Percentiles rank a stretch among this genome's conserved stretches.
phyloP scores from a whole-genome alignment of 1,140 invertebrate genomes.

The Whitmania pigra region DNA sequence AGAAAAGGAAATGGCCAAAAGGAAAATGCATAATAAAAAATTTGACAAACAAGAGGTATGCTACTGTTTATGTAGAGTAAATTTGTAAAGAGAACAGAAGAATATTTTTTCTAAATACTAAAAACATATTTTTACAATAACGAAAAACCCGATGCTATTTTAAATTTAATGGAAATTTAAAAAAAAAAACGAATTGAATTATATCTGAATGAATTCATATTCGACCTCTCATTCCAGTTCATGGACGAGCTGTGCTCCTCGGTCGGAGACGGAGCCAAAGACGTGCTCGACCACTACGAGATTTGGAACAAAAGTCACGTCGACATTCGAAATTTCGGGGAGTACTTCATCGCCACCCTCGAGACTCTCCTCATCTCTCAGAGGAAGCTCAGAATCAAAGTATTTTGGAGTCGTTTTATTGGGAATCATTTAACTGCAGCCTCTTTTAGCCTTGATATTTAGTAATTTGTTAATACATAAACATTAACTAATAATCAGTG shows the following conservation, averaged over 20 bases:
- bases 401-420: background rate
- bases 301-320: conserved; percentile 18
- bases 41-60: conserved; percentile 21
- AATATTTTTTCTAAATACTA: too few relatives aligned
- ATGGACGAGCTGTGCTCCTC: conserved; percentile 12
- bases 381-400: conserved; percentile 16
- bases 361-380: conserved; percentile 18
- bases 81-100: too few relatives aligned
- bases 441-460: too few relatives aligned
- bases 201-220: background rate
- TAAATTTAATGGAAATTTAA: too few relatives aligned
- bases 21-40: conserved; percentile 17
- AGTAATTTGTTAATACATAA: too few relatives aligned
- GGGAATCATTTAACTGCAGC: too few relatives aligned
- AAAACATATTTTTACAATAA: too few relatives aligned
- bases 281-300: conserved; percentile 19
- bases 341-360: conserved; percentile 19
- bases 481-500: too few relatives aligned
- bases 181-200: too few relatives aligned
- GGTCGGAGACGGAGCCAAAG: background rate
- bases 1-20: conserved; percentile 19
- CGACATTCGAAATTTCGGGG: conserved; percentile 14
- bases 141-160: too few relatives aligned
- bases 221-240: background rate
- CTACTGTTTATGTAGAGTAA: too few relatives aligned